Evolutionary conservation across 1,140 invertebrate genomes (phyloP).

Genomic region (Schlechtendalia chinensis): DNA sequence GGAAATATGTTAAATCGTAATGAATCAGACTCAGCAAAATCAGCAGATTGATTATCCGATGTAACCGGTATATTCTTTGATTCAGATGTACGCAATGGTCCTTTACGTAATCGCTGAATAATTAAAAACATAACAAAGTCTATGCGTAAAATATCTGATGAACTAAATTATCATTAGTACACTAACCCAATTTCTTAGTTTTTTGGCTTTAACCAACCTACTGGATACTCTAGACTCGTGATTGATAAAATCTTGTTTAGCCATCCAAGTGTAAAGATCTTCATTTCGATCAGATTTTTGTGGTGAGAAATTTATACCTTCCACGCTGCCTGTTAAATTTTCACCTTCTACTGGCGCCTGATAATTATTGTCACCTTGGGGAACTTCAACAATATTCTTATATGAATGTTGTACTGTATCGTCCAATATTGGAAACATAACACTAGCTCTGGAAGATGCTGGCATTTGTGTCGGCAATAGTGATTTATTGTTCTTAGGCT

Average conservation of each 20-base stretch:
- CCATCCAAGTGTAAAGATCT: slow-evolving; percentile 94
- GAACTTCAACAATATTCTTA: slow-evolving; percentile 57
- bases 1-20: slow-evolving; percentile 65
- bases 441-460: slow-evolving; percentile 70
- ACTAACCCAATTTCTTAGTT: slow-evolving; percentile 39
- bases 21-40: slow-evolving; percentile 54
- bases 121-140: background rate
- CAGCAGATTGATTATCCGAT: slow-evolving; percentile 30
- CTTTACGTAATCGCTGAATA: slow-evolving; percentile 21
- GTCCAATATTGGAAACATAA: slow-evolving; percentile 69
- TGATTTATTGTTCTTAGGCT: slow-evolving; percentile 56
- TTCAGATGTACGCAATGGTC: slow-evolving; percentile 32
- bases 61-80: slow-evolving; percentile 25
- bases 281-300: slow-evolving; percentile 63
- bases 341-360: slow-evolving; percentile 28
- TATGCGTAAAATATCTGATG: background rate
- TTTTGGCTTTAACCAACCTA: slow-evolving; percentile 37
- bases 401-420: slow-evolving; percentile 52
- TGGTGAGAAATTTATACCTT: slow-evolving; percentile 52
- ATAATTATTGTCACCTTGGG: slow-evolving; percentile 44
- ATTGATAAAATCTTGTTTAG: slow-evolving; percentile 69
- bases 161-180: background rate
- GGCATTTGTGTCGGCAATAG: slow-evolving; percentile 66
- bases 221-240: slow-evolving; percentile 9
- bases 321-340: slow-evolving; percentile 32